phyloP scores from a whole-genome alignment of 1,140 invertebrate genomes.

The Agraylea sexmaculata region DNA sequence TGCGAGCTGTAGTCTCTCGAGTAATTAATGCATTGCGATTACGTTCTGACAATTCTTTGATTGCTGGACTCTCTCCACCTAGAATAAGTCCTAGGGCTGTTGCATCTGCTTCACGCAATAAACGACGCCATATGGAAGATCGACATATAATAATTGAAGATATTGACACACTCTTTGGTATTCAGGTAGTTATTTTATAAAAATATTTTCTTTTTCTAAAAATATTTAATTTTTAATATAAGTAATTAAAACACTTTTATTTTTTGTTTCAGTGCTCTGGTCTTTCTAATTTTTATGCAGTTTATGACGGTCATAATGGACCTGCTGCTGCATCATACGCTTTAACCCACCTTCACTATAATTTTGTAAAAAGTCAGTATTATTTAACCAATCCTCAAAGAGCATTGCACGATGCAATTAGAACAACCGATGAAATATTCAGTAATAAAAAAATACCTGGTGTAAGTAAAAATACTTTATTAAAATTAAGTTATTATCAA shows the following conservation, averaged over 20 bases:
- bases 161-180: constrained; percentile 55
- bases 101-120: constrained; percentile 64
- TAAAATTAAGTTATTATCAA: not conserved
- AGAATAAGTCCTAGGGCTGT: constrained; percentile 39
- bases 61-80: constrained; percentile 41
- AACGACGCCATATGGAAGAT: constrained; percentile 77
- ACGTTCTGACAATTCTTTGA: constrained; percentile 49
- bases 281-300: constrained; percentile 70
- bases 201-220: constrained; percentile 1
- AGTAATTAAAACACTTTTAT: constrained; percentile 1
- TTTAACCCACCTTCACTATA: constrained; percentile 77
- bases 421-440: constrained; percentile 71
- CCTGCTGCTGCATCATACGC: constrained; percentile 79
- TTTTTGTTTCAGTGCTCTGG: constrained; percentile 28
- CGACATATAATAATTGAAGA: constrained; percentile 64
- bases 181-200: constrained; percentile 36
- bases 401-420: constrained; percentile 73
- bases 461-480: constrained; percentile 12
- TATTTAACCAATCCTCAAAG: constrained; percentile 54
- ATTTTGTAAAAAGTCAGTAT: constrained; percentile 60
- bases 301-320: constrained; percentile 95
- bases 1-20: constrained; percentile 57
- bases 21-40: constrained; percentile 56
- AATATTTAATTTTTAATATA: constrained; percentile 3
- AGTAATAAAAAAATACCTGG: constrained; percentile 46